Evolutionary conservation across 2,797 vertebrate genomes (phyloP).

Genomic region (Margarornis squamiger): DNA sequence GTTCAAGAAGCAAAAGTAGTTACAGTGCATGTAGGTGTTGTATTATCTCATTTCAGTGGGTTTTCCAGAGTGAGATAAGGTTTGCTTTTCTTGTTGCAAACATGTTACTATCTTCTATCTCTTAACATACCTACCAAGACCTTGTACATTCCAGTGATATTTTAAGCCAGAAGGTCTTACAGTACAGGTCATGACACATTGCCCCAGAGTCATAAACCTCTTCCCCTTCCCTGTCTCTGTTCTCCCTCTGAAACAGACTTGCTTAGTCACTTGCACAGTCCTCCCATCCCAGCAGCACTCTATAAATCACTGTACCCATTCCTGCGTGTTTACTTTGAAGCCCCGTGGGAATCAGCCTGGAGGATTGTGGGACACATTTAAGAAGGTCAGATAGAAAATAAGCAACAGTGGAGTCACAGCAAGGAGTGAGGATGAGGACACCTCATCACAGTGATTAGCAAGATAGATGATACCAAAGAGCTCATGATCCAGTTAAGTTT

Average conservation of each 20-base stretch:
- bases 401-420: neutral
- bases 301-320: neutral
- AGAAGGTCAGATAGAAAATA: neutral
- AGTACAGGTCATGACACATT: neutral
- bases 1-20: neutral
- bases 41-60: neutral
- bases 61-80: neutral
- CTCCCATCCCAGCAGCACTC: neutral
- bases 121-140: neutral
- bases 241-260: neutral
- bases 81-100: neutral
- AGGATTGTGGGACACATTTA: neutral
- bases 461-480: neutral
- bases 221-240: neutral
- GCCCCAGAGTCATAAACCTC: neutral
- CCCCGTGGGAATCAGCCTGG: neutral
- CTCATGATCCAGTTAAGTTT: neutral
- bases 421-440: neutral
- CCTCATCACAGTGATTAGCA: neutral
- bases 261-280: neutral
- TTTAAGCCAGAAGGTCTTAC: slow-evolving; percentile 7
- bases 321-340: neutral
- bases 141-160: neutral
- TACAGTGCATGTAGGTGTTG: neutral
- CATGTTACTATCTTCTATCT: neutral